Percentiles rank a stretch among this genome's conserved stretches.
phyloP scores from a whole-genome alignment of 2,888 invertebrate species.

The Aphidoletes aphidimyza region DNA sequence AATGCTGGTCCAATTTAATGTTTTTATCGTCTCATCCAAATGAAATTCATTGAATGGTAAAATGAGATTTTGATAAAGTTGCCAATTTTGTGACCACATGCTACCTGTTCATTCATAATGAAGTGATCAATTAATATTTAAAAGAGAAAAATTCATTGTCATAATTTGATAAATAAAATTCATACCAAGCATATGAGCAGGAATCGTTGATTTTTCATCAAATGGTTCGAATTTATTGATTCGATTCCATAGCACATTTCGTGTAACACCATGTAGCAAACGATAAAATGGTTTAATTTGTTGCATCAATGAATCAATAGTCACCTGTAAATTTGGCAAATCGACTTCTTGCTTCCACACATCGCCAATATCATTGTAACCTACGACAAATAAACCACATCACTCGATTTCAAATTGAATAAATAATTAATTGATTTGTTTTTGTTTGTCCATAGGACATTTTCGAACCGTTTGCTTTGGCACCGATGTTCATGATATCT shows the following conservation, averaged over 20 bases:
- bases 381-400: conserved; percentile 64
- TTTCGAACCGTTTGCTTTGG: conserved; percentile 70
- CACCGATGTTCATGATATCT: conserved; percentile 72
- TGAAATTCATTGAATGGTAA: conserved; percentile 67
- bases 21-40: conserved; percentile 68
- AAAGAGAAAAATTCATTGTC: background rate
- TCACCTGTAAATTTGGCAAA: conserved; percentile 69
- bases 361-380: conserved; percentile 73
- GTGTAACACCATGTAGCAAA: conserved; percentile 77
- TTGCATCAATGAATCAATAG: conserved; percentile 69
- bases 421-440: too few species aligned
- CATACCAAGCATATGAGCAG: conserved; percentile 78
- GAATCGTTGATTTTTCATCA: conserved; percentile 73
- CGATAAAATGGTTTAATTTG: conserved; percentile 74
- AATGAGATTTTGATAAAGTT: conserved; percentile 70
- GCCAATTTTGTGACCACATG: conserved; percentile 81
- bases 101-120: conserved; percentile 66
- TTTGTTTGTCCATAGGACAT: conserved; percentile 61
- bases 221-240: conserved; percentile 71
- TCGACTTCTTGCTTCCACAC: conserved; percentile 76
- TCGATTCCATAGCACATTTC: conserved; percentile 69
- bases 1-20: conserved; percentile 69
- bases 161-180: background rate
- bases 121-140: background rate
- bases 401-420: background rate